These are phyloP conservation scores for Callyntrura sp. DNA, from an alignment of 2,888 invertebrate species.

Conservation along the genomic window DNA sequence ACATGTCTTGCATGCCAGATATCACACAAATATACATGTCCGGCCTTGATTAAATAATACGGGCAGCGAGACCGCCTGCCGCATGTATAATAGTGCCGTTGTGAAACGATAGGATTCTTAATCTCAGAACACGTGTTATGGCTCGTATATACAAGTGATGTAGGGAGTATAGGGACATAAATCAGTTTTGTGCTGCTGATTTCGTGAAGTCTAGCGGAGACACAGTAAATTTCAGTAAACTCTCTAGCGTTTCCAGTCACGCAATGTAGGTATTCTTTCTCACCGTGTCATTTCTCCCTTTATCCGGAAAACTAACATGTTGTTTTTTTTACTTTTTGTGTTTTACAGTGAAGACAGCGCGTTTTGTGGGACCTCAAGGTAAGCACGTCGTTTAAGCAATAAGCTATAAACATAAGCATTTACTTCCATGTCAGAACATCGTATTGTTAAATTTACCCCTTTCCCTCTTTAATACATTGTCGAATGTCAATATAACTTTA, in stretches of 20 bases:
- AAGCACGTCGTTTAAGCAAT: slow-evolving; percentile 85
- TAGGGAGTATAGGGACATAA: too few species aligned
- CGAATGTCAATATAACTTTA: too few species aligned
- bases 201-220: neutral
- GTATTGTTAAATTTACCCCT: too few species aligned
- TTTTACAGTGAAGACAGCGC: slow-evolving; percentile 95
- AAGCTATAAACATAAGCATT: neutral
- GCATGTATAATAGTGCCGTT: neutral
- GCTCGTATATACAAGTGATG: too few species aligned
- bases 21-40: too few species aligned
- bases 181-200: neutral
- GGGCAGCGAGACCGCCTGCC: too few species aligned
- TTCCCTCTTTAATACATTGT: too few species aligned
- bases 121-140: neutral
- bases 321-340: slow-evolving; percentile 63
- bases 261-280: slow-evolving; percentile 17
- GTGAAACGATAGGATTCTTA: neutral
- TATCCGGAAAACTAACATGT: neutral
- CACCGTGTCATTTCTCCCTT: neutral
- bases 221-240: neutral
- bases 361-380: slow-evolving; percentile 94
- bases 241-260: neutral
- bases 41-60: too few species aligned
- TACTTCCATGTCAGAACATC: too few species aligned
- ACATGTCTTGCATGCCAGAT: too few species aligned